Percentiles rank a stretch among this genome's conserved stretches.
phyloP scores from a whole-genome alignment of 2,113 vertebrate species.

The Macheiramphus alcinus region DNA sequence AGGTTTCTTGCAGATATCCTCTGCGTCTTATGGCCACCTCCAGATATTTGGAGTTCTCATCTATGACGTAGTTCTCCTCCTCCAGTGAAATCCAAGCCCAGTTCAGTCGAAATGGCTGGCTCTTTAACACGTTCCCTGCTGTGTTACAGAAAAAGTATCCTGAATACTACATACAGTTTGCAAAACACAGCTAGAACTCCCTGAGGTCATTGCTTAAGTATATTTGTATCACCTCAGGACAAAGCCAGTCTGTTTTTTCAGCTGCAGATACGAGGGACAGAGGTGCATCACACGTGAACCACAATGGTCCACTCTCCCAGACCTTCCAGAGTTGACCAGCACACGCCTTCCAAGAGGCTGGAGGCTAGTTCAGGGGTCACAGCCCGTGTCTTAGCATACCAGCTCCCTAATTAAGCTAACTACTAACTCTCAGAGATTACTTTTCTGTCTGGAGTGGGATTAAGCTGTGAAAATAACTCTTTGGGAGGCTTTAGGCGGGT shows the following conservation, averaged over 20 bases:
- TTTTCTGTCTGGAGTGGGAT: not conserved
- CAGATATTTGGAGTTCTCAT: conserved; percentile 81
- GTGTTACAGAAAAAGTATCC: not conserved
- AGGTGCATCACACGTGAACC: not conserved
- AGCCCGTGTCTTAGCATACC: not conserved
- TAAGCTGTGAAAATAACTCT: not conserved
- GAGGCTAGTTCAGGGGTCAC: not conserved
- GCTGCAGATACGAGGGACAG: not conserved
- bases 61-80: conserved; percentile 77
- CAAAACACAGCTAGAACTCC: not conserved
- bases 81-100: conserved; percentile 90
- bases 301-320: not conserved
- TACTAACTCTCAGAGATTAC: not conserved
- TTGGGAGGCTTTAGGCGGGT: not conserved
- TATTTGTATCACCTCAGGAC: not conserved
- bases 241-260: not conserved
- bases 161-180: not conserved
- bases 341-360: not conserved
- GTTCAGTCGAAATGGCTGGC: conserved; percentile 80
- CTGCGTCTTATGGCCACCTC: conserved; percentile 79
- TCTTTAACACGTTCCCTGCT: conserved; percentile 81
- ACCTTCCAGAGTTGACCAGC: not conserved
- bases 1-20: conserved; percentile 82
- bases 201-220: not conserved
- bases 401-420: not conserved